Percentiles rank a stretch among this genome's conserved stretches.
Conservation (phyloP, 1,140 invertebrate species). For the Sitobion miscanthi region DNA sequence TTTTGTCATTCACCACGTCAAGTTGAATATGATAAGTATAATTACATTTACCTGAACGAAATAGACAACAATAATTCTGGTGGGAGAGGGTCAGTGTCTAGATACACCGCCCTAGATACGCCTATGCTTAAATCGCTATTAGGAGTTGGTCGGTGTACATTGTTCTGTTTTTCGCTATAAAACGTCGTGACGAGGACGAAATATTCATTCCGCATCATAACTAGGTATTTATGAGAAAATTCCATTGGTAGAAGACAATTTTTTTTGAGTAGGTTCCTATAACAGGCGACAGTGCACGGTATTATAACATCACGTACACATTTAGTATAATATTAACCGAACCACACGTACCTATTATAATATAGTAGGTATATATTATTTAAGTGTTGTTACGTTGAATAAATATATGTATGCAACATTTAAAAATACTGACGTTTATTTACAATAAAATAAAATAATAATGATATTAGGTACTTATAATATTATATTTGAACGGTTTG, state of each 20-base stretch:
- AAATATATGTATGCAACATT: not conserved
- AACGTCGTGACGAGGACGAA: not conserved
- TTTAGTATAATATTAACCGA: not conserved
- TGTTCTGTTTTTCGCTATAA: not conserved
- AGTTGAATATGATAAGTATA: too few relatives aligned
- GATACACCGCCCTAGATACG: too few relatives aligned
- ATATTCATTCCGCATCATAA: not conserved
- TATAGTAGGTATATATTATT: too few relatives aligned
- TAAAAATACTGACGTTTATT: constrained; percentile 51
- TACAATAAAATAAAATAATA: constrained; percentile 33
- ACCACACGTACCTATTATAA: not conserved
- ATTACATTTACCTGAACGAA: too few relatives aligned
- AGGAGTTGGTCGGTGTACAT: not conserved
- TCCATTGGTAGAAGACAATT: not conserved
- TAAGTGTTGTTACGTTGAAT: not conserved
- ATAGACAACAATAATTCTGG: too few relatives aligned
- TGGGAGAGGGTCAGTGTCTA: too few relatives aligned
- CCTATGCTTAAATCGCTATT: not conserved
- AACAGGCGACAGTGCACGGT: not conserved
- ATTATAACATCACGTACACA: not conserved
- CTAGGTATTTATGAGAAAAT: not conserved
- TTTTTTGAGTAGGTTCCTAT: not conserved
- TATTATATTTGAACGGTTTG: constrained; percentile 16
- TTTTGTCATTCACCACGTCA: too few relatives aligned
- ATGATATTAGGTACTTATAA: constrained; percentile 30